Base-by-base conservation (phyloP, 2,113 vertebrate genomes). In the Vanacampus margaritifer region DNA sequence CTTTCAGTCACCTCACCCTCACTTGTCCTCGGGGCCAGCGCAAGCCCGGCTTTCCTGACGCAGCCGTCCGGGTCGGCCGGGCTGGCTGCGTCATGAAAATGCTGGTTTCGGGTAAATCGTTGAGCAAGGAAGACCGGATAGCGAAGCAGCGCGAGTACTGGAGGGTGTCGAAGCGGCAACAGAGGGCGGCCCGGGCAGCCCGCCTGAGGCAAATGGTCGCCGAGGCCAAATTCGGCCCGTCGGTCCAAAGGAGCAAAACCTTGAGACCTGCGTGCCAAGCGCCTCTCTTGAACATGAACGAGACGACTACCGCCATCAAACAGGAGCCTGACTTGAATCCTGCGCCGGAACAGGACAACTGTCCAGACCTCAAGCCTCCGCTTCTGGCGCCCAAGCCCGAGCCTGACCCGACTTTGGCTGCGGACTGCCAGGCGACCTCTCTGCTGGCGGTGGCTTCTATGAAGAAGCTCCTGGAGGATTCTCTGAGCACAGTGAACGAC, bases 381-480 rank as follows among this genome's bases (percentile, higher is more conserved):
- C 28, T 71, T 3, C 45, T 67, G 51, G 69, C 64, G 45, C 64
- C 70, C 24, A 83, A 73, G 83, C 67, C 45, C 17, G 89, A 89
- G 62, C 56, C 71, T 1, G 88, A 91, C 51, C 68, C 73, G 45
- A 67, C 75, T 63, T 36, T 80, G 51, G 67, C 56, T 23, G 61
- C 75, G n/a, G 90, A 91, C 70, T 89, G 75, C 75, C 89, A 90
- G 46, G 84, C 86, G 13, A 88, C 89, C 64, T 90, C 91, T 41
- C 88, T 92, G 73, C 83, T 90, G 2, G 92, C 88, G 0, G 92
- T 93, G 73, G 90, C 90, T 57, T 93, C 91, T 0, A 92, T 92
- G 91, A 91, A 92, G 79, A 92, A 91, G 54, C 91, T 91, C 0
- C 81, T 92, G 79, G 91, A 92, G 64, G 91, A 92, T 56, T 91